Evolutionary conservation across 2,888 invertebrate genomes (phyloP).

Genomic region (Pseudanteris insignis): DNA sequence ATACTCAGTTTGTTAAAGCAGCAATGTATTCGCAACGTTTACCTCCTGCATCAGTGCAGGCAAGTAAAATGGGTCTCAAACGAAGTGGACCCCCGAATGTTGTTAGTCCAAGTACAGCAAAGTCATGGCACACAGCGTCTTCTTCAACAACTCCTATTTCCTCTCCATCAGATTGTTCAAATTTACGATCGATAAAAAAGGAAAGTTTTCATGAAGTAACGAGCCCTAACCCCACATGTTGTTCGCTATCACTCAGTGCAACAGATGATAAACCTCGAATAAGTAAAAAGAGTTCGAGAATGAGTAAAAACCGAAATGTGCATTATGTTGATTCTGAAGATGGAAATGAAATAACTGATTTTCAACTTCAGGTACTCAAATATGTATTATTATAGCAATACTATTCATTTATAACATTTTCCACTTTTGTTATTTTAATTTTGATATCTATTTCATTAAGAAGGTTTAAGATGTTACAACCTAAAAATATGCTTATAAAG

Average conservation of each 20-base stretch:
- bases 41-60: slow-evolving; percentile 60
- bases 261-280: slow-evolving; percentile 8
- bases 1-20: slow-evolving; percentile 60
- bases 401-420: background rate
- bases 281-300: slow-evolving; percentile 13
- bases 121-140: slow-evolving; percentile 19
- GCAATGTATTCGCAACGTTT: slow-evolving; percentile 59
- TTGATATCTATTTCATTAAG: too few relatives aligned
- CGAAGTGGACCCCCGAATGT: slow-evolving; percentile 44
- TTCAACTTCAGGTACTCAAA: slow-evolving; percentile 17
- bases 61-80: slow-evolving; percentile 57
- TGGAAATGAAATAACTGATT: slow-evolving; percentile 2
- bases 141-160: slow-evolving; percentile 18
- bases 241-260: slow-evolving; percentile 1
- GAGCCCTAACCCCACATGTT: slow-evolving; percentile 14
- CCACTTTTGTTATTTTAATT: background rate
- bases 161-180: slow-evolving; percentile 16
- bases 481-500: too few relatives aligned
- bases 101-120: slow-evolving; percentile 22
- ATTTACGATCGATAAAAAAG: slow-evolving; percentile 3
- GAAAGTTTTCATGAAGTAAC: slow-evolving; percentile 7
- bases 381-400: too few relatives aligned
- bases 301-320: slow-evolving; percentile 7
- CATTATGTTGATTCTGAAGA: slow-evolving; percentile 8
- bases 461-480: too few relatives aligned